Evolutionary conservation across 2,888 invertebrate genomes (phyloP), one percentile per base, ranked within the genome.

Genomic region (Drosophila picticornis): DNA sequence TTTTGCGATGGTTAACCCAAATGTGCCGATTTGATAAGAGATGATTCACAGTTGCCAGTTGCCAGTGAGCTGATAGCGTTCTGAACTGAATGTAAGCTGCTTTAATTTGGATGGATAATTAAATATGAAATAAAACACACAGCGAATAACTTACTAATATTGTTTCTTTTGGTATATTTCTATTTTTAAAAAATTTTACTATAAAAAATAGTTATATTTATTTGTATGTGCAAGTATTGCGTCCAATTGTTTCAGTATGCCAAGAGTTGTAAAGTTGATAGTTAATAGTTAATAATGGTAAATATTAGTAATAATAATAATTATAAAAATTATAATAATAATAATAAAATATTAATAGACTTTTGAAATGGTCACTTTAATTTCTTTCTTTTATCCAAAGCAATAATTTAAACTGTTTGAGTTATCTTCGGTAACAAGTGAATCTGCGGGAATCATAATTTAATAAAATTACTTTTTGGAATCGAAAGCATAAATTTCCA

Each of bases 1-100:
- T 31, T 60, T 31, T 40, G 16, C 38, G 80, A 70, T 53, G 83
- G 84, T 62, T 72, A 68, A 68, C 72, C 79, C 29, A 65, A 75
- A 69, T 62, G 77, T 58, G 77, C 38, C 57, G 73, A 80, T 72
- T 67, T 67, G 64, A 67, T 65, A 63, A 38, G 25, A 63, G 60
- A 31, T 61, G 50, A 53, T 63, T 60, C 75, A 22, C 43, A 22
- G 52, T 53, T 60, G 55, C 34, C 43, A 22, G 52, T 53, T 60
- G 55, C 34, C 57, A 43, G 57, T 29, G 32, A 48, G 40, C 4
- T 48, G 27, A 40, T 57, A 57, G 36, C 5, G 4, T 4, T 22
- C 34, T 19, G 31, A 60, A 63, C 40, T 68, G 0, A 59, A 56
- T n/a, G 40, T 19, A 13, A 19, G 6, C 25, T 36, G 34, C 6